Conservation (phyloP, 2,888 invertebrate species). For the Gari tellinella region DNA sequence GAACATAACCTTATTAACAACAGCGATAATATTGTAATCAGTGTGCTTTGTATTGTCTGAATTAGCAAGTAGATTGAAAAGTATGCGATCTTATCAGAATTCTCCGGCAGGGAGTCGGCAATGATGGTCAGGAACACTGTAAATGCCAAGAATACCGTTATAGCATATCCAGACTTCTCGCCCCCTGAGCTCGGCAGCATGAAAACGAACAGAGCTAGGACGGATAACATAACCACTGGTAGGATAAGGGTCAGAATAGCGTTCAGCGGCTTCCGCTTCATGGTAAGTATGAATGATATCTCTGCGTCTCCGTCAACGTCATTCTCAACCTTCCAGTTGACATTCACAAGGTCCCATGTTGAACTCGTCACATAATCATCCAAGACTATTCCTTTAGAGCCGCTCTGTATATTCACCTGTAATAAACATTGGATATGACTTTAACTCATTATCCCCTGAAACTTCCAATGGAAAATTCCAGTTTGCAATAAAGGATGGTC, state of each 20-base stretch:
- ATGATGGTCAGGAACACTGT: slow-evolving; percentile 51
- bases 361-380: slow-evolving; percentile 29
- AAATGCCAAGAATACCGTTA: slow-evolving; percentile 51
- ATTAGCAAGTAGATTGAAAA: slow-evolving; percentile 48
- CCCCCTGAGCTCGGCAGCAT: slow-evolving; percentile 47
- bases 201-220: slow-evolving; percentile 40
- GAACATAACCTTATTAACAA: slow-evolving; percentile 18
- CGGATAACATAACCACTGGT: slow-evolving; percentile 37
- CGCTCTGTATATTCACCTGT: slow-evolving; percentile 34
- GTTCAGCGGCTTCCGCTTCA: slow-evolving; percentile 43
- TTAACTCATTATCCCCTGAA: too few species aligned
- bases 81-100: slow-evolving; percentile 28
- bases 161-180: slow-evolving; percentile 44
- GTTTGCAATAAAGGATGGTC: too few species aligned
- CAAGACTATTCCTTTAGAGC: slow-evolving; percentile 27
- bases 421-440: neutral
- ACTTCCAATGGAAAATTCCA: too few species aligned
- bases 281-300: slow-evolving; percentile 27
- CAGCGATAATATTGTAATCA: slow-evolving; percentile 22
- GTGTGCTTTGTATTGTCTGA: slow-evolving; percentile 32
- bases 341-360: slow-evolving; percentile 33
- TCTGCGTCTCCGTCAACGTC: slow-evolving; percentile 16
- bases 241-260: slow-evolving; percentile 33
- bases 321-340: neutral
- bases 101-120: slow-evolving; percentile 36